phyloP scores from a whole-genome alignment of 2,888 invertebrate species.

The Cephus sareptanus region DNA sequence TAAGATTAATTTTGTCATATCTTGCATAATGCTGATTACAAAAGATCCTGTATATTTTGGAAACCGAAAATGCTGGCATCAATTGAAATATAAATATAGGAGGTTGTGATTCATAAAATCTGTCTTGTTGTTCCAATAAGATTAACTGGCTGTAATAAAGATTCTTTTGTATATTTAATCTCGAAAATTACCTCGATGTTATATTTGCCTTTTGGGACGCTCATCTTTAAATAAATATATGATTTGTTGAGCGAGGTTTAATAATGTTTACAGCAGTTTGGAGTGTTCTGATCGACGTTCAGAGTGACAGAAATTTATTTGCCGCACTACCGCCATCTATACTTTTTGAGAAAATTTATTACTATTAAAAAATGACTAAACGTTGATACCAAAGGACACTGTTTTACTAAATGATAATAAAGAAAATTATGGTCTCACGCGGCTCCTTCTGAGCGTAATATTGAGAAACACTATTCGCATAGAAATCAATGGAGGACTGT shows the following conservation, averaged over 20 bases:
- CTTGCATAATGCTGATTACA: background rate
- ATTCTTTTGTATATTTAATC: background rate
- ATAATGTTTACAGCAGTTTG: background rate
- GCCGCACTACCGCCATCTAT: background rate
- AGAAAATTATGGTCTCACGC: background rate
- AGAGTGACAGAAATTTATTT: background rate
- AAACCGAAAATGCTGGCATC: background rate
- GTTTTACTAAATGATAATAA: background rate
- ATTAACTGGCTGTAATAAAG: background rate
- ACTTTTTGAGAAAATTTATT: background rate
- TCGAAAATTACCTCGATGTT: background rate
- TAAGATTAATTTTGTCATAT: background rate
- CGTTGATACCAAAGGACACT: background rate
- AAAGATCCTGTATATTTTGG: background rate
- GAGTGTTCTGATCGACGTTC: background rate
- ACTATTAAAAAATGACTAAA: background rate
- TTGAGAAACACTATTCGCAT: background rate
- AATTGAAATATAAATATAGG: background rate
- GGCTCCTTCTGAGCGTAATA: no score
- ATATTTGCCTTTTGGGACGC: background rate
- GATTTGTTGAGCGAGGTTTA: background rate
- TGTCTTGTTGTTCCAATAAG: background rate
- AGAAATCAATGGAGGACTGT: background rate
- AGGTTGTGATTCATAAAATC: background rate
- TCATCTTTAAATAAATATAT: background rate